Evolutionary conservation across 2,113 vertebrate species (phyloP).

Genomic region (Cnemophilus loriae): DNA sequence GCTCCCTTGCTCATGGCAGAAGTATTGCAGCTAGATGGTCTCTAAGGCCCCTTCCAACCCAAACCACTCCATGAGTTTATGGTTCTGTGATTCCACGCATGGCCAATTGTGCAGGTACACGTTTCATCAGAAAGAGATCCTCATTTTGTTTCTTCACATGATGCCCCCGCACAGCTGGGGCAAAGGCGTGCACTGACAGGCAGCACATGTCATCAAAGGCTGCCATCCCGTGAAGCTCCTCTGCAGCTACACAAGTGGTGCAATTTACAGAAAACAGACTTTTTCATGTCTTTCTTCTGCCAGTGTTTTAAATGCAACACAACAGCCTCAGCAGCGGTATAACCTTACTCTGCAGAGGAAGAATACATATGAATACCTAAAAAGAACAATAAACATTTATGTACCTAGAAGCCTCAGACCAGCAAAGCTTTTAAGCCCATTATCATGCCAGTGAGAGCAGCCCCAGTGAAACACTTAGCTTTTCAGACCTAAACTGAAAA

Average conservation of each 20-base stretch:
- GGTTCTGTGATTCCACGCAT: not conserved
- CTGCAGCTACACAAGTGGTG: not conserved
- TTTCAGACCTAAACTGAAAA: not conserved
- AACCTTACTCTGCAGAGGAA: not conserved
- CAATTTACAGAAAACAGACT: not conserved
- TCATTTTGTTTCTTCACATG: not conserved
- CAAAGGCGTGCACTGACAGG: rapidly evolving
- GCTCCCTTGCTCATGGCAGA: not conserved
- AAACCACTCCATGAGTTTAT: not conserved
- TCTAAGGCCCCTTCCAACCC: not conserved
- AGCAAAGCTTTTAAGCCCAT: not conserved
- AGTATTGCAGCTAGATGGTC: not conserved
- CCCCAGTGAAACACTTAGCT: not conserved
- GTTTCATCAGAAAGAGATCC: rapidly evolving
- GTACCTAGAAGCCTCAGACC: not conserved
- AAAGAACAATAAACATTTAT: not conserved
- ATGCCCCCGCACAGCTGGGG: rapidly evolving
- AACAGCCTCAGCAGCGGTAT: not conserved
- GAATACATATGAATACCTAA: not conserved
- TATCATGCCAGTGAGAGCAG: not conserved
- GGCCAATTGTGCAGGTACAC: rapidly evolving
- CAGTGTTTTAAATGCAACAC: not conserved
- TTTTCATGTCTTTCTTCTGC: not conserved
- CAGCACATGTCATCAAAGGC: not conserved
- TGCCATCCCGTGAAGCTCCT: not conserved